Evolutionary conservation across 23 tunicate species (phyloP), one percentile per base, ranked within the genome.

Genomic region (Aplidium turbinatum): DNA sequence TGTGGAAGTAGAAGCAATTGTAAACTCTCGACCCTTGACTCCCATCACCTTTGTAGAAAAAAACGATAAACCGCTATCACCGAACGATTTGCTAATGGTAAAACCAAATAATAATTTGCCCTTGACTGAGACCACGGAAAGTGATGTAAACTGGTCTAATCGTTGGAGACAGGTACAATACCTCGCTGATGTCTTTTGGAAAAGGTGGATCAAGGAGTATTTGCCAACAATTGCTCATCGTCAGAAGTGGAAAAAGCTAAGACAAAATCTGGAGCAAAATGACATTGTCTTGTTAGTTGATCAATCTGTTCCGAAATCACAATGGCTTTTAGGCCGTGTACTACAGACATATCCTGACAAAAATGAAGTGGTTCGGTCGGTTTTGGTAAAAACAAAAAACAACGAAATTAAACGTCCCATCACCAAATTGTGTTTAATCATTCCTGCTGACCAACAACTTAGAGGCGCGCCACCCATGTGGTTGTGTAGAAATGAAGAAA

Each of bases 151-250:
- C 21, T 54, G 24, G 5, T 9, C 6, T 16, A 13, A 25, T 11
- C 20, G 61, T 21, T 54, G 61, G 61, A 54, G 23, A n/a, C 61
- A 54, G 22, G 61, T 54, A n/a, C 19, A 54, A 5, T n/a, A 54
- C 23, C 23, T 54, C 5, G 61, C 61, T n/a, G 21, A 54, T 54
- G 61, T 54, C 21, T 54, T 54, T n/a, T 54, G 61, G 61, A 11
- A 21, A 9, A 21, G 23, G 6, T 54, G 61, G 20, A 13, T 21
- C 19, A 16, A 21, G 5, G 61, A 20, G 6, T 54, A 20, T n/a
- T 20, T 54, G 23, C 6, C 21, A 9, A 54, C 21, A 25, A 21
- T 54, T 5, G 24, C 19, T 16, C 19, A 20, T 5, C 61, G 61
- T n/a, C 61, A 54, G 21, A 54, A 54, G 21, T 54, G 61, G 61